Evolutionary conservation across 2,888 invertebrate genomes (phyloP).

Genomic region (Pachliopta kotzebuea): DNA sequence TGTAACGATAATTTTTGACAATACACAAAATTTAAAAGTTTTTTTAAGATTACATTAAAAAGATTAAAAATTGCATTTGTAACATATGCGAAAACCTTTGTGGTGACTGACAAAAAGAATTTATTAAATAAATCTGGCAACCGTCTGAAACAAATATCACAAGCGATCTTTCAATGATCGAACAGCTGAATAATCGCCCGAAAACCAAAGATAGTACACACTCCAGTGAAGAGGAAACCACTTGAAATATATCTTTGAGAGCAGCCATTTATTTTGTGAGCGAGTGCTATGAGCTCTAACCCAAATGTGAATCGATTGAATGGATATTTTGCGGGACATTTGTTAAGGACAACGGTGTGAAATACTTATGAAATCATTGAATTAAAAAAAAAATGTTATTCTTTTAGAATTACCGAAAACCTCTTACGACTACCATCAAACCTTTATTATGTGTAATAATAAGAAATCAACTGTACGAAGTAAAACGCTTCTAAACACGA

Average conservation of each 20-base stretch:
- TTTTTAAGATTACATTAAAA: no score
- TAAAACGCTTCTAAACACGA: neutral
- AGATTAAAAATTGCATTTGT: no score
- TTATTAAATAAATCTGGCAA: slow-evolving; percentile 8
- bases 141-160: slow-evolving; percentile 18
- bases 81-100: no score
- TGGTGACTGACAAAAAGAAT: neutral
- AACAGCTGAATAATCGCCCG: slow-evolving; percentile 14
- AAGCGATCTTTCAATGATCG: slow-evolving; percentile 19
- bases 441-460: neutral
- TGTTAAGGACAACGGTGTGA: neutral
- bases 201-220: slow-evolving; percentile 19
- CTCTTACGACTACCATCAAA: neutral
- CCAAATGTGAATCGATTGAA: slow-evolving; percentile 18
- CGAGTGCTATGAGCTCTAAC: slow-evolving; percentile 22
- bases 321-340: slow-evolving; percentile 3
- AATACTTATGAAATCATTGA: neutral
- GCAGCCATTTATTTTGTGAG: slow-evolving; percentile 22
- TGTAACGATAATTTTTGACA: no score
- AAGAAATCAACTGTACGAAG: neutral
- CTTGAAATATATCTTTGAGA: slow-evolving; percentile 24
- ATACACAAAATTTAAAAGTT: no score
- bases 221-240: slow-evolving; percentile 22
- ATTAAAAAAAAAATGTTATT: no score
- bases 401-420: neutral